phyloP scores from a whole-genome alignment of 30 jellyfish, hydroid and myxozoan species.

The Pelagia noctiluca region DNA sequence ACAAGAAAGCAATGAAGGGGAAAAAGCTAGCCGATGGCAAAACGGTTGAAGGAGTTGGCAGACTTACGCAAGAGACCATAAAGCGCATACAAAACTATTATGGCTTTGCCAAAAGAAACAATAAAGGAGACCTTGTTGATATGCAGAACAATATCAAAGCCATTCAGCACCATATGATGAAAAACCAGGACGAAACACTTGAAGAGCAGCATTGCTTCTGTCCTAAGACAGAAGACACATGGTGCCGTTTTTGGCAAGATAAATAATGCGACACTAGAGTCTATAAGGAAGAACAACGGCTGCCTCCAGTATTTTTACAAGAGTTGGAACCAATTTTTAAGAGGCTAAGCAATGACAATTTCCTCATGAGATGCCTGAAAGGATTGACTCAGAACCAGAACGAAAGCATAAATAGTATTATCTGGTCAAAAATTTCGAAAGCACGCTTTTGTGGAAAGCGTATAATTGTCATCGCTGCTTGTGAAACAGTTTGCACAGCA shows the following conservation, averaged over 20 bases:
- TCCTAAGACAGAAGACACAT: conserved; percentile 32
- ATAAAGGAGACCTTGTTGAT: conserved; percentile 46
- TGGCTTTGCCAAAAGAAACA: conserved; percentile 32
- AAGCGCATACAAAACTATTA: conserved; percentile 37
- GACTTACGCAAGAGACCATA: conserved; percentile 46
- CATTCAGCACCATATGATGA: conserved; percentile 31
- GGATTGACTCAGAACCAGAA: not conserved
- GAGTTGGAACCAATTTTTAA: conserved; percentile 12
- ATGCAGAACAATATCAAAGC: conserved; percentile 41
- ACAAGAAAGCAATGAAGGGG: conserved; percentile 34
- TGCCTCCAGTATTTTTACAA: conserved; percentile 16
- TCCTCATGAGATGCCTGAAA: not conserved
- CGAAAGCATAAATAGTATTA: not conserved
- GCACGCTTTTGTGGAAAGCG: not conserved
- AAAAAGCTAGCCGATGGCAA: conserved; percentile 52
- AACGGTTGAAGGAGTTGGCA: conserved; percentile 57
- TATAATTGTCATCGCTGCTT: not conserved
- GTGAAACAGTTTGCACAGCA: conserved; percentile 3
- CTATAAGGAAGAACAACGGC: conserved; percentile 10
- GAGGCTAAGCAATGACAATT: not conserved
- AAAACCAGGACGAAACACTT: conserved; percentile 17
- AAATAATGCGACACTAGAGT: not conserved
- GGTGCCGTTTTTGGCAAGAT: conserved; percentile 40
- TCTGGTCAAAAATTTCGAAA: not conserved
- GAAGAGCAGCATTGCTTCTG: conserved; percentile 18